Conservation (phyloP, 2,888 invertebrate genomes). For the Yponomeuta plumbellus region DNA sequence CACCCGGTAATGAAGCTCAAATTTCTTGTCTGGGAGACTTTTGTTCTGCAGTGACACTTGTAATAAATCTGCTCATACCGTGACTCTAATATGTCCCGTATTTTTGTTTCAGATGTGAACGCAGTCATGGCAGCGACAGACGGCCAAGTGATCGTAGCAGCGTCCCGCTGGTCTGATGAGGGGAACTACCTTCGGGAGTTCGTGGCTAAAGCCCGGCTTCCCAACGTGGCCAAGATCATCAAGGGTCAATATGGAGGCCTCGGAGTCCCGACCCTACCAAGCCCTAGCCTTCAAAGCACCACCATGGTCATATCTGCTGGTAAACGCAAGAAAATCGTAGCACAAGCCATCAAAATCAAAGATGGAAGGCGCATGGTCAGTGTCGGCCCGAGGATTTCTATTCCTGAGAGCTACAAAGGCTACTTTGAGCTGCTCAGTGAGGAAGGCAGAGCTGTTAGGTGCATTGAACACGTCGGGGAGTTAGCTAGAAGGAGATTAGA, state of each 20-base stretch:
- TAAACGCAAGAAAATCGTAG: conserved; percentile 89
- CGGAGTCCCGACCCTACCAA: conserved; percentile 91
- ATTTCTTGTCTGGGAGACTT: too few species aligned
- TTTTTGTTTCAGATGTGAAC: conserved; percentile 71
- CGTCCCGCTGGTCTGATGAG: conserved; percentile 86
- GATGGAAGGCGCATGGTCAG: conserved; percentile 89
- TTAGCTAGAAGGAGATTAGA: conserved; percentile 85
- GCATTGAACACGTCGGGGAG: conserved; percentile 92
- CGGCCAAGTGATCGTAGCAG: conserved; percentile 92
- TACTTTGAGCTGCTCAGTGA: conserved; percentile 96
- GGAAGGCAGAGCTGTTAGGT: conserved; percentile 92
- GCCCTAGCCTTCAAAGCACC: conserved; percentile 90
- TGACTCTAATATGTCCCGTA: neutral
- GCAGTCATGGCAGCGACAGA: conserved; percentile 89
- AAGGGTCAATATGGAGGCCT: conserved; percentile 95
- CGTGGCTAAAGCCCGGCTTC: conserved; percentile 84
- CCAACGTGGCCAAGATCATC: conserved; percentile 92
- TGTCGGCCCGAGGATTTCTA: conserved; percentile 88
- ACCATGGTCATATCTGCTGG: conserved; percentile 91
- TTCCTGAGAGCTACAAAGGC: conserved; percentile 93
- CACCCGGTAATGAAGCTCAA: too few species aligned
- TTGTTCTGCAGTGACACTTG: too few species aligned
- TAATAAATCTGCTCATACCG: too few species aligned
- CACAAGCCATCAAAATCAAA: conserved; percentile 93
- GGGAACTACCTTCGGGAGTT: conserved; percentile 84